A percentile compares a stretch with the other conserved stretches of the same genome.
These are phyloP conservation scores for Periophthalmus modestus DNA, from an alignment of 2,113 vertebrate genomes.

Conservation along the genomic window DNA sequence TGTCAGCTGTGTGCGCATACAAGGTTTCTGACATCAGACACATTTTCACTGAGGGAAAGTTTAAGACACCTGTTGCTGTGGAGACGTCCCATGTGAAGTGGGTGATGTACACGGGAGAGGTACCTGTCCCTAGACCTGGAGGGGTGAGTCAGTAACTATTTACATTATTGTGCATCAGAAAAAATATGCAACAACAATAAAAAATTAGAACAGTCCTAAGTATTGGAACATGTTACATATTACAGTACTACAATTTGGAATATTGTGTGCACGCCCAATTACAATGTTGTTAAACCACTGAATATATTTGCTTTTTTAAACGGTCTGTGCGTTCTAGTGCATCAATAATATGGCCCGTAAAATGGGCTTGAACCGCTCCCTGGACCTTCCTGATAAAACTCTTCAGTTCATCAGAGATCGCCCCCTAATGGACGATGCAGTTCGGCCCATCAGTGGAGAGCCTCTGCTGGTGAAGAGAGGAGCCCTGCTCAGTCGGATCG, in stretches of 20 bases:
- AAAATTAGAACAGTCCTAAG: no score
- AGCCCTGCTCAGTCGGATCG: slow-evolving; percentile 71
- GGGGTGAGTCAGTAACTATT: slow-evolving; percentile 67
- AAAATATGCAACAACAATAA: no score
- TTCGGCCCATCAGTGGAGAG: slow-evolving; percentile 59
- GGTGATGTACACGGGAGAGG: slow-evolving; percentile 74
- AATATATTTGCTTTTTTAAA: not conserved
- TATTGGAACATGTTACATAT: no score
- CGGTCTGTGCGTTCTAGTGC: slow-evolving; percentile 61
- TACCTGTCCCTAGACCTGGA: slow-evolving; percentile 78
- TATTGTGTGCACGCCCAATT: no score
- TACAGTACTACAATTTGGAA: no score
- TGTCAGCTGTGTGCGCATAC: slow-evolving; percentile 74
- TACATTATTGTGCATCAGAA: not conserved
- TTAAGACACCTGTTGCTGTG: slow-evolving; percentile 69
- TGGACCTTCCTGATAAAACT: slow-evolving; percentile 78
- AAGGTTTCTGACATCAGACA: slow-evolving; percentile 57
- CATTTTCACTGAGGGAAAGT: slow-evolving; percentile 77
- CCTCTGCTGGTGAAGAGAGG: slow-evolving; percentile 73
- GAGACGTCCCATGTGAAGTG: slow-evolving; percentile 73
- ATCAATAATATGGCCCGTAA: slow-evolving; percentile 59
- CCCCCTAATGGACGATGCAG: slow-evolving; percentile 74
- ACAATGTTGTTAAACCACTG: not conserved
- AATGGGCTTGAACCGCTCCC: slow-evolving; percentile 64
- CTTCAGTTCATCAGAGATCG: slow-evolving; percentile 79